Base-by-base conservation (phyloP, 1,140 invertebrate genomes). In the Nixonia krombeini region DNA sequence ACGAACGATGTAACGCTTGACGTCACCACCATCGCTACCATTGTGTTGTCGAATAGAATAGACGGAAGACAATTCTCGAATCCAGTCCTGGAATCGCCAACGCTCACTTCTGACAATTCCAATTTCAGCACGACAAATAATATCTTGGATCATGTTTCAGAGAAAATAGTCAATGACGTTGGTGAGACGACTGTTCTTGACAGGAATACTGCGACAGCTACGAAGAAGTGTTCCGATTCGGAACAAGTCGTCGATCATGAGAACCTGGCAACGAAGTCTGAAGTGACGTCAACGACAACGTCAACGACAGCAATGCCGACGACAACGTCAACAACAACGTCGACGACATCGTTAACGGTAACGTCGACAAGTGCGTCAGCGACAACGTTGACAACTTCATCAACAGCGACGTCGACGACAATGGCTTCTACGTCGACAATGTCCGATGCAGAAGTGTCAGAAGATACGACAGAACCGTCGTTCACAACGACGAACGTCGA, bases 401-500 rank as follows among this genome's bases (percentile, higher is more conserved):
- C n/a, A n/a, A n/a, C n/a, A n/a, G n/a, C n/a, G n/a, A n/a, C n/a
- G n/a, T n/a, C n/a, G n/a, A n/a, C n/a, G n/a, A n/a, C n/a, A n/a
- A n/a, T n/a, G n/a, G n/a, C n/a, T n/a, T n/a, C n/a, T n/a, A n/a
- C n/a, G n/a, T n/a, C n/a, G n/a, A n/a, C n/a, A n/a, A n/a, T n/a
- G n/a, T n/a, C n/a, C n/a, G n/a, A n/a, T n/a, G n/a, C n/a, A n/a
- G 25, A 26, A 26, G 25, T 12, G 13, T 57, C 8, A 59, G 71
- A 6, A 63, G 58, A 4, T 28, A 46, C 50, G 26, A 41, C 44
- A 1, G 50, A 16, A 23, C 26, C 1, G 12, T 56, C 70, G 0
- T 55, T 69, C 0, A 76, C 76, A 0, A 67, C 66, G 0, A 68
- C 75, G 0, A 62, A 47, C 1, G 40, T 83, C 7, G 76, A 81